A percentile compares a stretch with the other conserved stretches of the same genome.
These are phyloP conservation scores for Mimachlamys varia DNA, from an alignment of 2,888 invertebrate species.

Conservation along the genomic window DNA sequence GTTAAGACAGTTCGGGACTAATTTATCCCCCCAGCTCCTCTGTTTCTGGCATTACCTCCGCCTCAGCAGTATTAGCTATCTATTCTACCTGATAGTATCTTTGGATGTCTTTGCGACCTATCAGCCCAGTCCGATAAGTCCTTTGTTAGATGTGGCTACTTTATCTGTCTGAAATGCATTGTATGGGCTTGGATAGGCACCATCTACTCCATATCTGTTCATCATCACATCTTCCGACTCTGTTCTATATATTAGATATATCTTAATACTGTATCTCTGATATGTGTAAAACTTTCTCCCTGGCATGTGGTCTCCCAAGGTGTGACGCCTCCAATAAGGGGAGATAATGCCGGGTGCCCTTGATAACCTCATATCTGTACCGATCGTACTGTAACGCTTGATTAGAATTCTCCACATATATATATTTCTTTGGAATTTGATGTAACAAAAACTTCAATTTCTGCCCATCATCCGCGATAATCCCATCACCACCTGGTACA, in stretches of 20 bases:
- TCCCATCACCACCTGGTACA: background rate
- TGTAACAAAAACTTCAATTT: slow-evolving; percentile 19
- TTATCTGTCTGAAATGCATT: background rate
- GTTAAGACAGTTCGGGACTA: too few relatives aligned
- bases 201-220: background rate
- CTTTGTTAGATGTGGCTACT: too few relatives aligned
- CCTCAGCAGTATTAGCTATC: too few relatives aligned
- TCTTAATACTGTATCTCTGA: background rate
- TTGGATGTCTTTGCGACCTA: background rate
- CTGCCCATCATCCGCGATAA: background rate
- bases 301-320: background rate
- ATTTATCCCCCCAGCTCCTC: too few relatives aligned
- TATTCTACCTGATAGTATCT: background rate
- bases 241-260: background rate
- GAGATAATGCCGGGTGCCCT: background rate
- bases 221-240: background rate
- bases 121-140: too few relatives aligned
- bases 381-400: slow-evolving; percentile 3
- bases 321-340: background rate
- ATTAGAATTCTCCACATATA: background rate
- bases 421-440: background rate
- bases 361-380: slow-evolving; percentile 7
- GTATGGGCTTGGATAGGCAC: background rate
- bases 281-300: background rate
- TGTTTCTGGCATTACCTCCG: too few relatives aligned